Percentiles rank a stretch among this genome's conserved stretches.
phyloP scores from a whole-genome alignment of 2,113 vertebrate genomes.

The Myrmecobius fasciatus region DNA sequence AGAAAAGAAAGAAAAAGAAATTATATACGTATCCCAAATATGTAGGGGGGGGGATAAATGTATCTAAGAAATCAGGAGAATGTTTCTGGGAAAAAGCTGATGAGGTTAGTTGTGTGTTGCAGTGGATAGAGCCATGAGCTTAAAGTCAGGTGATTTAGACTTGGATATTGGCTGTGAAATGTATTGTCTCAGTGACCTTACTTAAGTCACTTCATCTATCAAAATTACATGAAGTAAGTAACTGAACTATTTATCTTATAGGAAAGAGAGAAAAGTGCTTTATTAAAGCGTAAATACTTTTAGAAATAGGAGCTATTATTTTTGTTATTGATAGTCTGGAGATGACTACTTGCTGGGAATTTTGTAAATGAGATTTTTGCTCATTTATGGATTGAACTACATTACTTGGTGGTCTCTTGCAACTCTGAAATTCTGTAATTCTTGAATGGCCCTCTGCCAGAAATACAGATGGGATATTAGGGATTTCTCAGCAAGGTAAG shows the following conservation, averaged over 20 bases:
- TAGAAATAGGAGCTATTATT: not conserved
- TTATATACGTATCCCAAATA: not conserved
- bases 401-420: not conserved
- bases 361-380: not conserved
- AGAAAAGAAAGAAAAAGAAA: not conserved
- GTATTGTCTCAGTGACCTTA: not conserved
- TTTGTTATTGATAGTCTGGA: not conserved
- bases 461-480: not conserved
- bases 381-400: not conserved
- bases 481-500: not conserved
- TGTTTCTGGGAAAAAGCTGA: not conserved
- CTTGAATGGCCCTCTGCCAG: not conserved
- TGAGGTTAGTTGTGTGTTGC: not conserved
- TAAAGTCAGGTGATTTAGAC: not conserved
- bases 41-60: not conserved
- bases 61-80: not conserved
- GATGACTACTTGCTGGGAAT: not conserved
- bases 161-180: not conserved
- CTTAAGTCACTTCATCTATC: not conserved
- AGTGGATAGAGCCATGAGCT: not conserved
- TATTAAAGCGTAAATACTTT: not conserved
- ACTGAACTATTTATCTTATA: not conserved
- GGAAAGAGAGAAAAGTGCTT: not conserved
- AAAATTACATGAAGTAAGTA: not conserved
- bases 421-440: not conserved